phyloP scores from a whole-genome alignment of 2,113 vertebrate genomes.

The Propithecus coquereli region DNA sequence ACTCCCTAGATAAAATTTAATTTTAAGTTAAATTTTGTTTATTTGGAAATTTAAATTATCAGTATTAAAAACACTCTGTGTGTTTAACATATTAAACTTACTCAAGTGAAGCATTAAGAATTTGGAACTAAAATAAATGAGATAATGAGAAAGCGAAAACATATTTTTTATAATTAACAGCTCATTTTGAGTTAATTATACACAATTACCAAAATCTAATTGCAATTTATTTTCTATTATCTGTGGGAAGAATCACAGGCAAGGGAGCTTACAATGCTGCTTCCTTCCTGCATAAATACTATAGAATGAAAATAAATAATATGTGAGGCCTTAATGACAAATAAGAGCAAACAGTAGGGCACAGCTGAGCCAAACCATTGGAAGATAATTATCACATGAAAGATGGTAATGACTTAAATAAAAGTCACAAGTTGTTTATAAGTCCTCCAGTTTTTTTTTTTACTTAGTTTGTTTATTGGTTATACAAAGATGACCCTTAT shows the following conservation, averaged over 20 bases:
- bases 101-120: conserved; percentile 76
- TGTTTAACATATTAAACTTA: conserved; percentile 79
- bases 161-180: conserved; percentile 85
- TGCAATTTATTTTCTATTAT: conserved; percentile 85
- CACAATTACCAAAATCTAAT: conserved; percentile 86
- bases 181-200: conserved; percentile 87
- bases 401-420: conserved; percentile 73
- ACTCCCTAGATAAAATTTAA: conserved; percentile 71
- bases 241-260: conserved; percentile 80
- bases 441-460: conserved; percentile 9
- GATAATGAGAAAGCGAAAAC: conserved; percentile 82
- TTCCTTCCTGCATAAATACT: conserved; percentile 72
- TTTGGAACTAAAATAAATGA: conserved; percentile 82
- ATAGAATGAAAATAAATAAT: conserved; percentile 78
- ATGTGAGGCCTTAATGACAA: conserved; percentile 79
- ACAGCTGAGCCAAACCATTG: conserved; percentile 79
- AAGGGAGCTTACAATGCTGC: conserved; percentile 77
- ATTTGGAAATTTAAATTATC: conserved; percentile 71
- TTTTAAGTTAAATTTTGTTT: conserved; percentile 76
- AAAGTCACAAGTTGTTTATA: conserved; percentile 75
- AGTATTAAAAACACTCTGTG: conserved; percentile 69
- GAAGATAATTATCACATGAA: conserved; percentile 79
- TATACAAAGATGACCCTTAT: conserved; percentile 57
- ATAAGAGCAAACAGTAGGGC: conserved; percentile 72
- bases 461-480: conserved; percentile 50